Conservation (phyloP, 2,113 vertebrate genomes). For the Conger conger region DNA sequence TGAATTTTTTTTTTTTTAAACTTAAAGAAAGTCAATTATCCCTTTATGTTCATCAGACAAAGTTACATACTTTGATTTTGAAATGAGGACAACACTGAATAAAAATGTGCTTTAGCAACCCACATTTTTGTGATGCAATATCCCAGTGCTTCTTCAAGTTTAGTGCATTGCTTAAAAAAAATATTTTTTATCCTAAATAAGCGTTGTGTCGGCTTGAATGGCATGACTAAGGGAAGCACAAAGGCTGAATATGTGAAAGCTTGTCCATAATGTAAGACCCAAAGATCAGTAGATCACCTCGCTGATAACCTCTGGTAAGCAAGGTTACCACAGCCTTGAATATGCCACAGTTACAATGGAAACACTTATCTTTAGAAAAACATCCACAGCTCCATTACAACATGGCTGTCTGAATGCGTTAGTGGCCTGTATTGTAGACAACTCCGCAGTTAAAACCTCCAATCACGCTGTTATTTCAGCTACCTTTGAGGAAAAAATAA, state of each 20-base stretch:
- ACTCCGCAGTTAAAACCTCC: not conserved
- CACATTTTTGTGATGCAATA: not conserved
- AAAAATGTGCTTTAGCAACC: not conserved
- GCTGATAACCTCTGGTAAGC: not conserved
- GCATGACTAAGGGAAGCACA: not conserved
- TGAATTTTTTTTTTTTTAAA: too few species aligned
- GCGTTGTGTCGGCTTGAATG: not conserved
- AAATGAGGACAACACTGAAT: not conserved
- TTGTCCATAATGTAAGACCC: not conserved
- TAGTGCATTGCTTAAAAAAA: too few species aligned
- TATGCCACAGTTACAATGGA: not conserved
- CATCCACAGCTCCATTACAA: not conserved
- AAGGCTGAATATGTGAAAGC: not conserved
- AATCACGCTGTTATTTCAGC: not conserved
- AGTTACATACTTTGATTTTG: not conserved
- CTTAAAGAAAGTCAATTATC: not conserved
- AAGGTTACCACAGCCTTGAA: not conserved
- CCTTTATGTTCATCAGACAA: not conserved
- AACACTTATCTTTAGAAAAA: constrained; percentile 9
- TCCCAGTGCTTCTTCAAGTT: not conserved
- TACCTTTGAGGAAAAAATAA: not conserved
- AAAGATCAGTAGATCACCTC: constrained; percentile 1
- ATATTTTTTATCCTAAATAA: not conserved
- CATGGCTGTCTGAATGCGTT: not conserved
- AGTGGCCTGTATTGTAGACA: not conserved